Evolutionary conservation across 37 sponge, comb jelly and placozoan genomes (phyloP).

Genomic region (Corticium candelabrum): DNA sequence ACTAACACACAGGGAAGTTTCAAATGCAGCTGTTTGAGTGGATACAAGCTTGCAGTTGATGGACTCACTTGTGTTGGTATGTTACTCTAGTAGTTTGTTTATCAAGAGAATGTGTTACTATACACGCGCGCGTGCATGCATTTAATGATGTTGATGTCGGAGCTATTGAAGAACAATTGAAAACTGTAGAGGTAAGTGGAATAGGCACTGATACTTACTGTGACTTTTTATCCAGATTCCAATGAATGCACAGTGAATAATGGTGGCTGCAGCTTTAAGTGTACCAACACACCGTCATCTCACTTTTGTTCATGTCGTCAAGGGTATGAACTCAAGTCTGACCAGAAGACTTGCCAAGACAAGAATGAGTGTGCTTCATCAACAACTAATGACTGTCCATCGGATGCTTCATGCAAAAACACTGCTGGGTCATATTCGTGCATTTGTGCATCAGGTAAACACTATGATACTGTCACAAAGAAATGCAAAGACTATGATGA

Average conservation of each 20-base stretch:
- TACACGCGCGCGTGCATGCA: too few relatives aligned
- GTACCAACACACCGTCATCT: conserved; percentile 15
- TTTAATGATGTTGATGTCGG: too few relatives aligned
- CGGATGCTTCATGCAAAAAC: neutral
- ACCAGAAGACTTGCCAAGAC: neutral
- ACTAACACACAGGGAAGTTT: neutral
- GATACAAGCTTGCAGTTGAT: neutral
- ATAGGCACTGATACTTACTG: too few relatives aligned
- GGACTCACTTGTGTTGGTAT: neutral
- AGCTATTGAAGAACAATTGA: too few relatives aligned
- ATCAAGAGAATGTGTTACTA: too few relatives aligned
- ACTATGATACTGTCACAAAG: neutral
- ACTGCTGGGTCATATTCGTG: neutral
- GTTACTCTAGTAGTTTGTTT: neutral
- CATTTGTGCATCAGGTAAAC: neutral
- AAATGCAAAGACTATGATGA: neutral
- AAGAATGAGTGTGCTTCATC: neutral
- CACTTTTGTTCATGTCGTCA: neutral
- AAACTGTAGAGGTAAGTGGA: too few relatives aligned
- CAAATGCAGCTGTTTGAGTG: neutral
- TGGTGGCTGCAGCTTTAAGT: conserved; percentile 54
- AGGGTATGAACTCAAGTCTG: neutral
- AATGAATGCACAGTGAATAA: conserved; percentile 26
- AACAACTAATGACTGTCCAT: neutral
- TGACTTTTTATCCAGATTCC: neutral